Evolutionary conservation across 2,113 vertebrate species (phyloP).

Genomic region (Apodemus speciosus): DNA sequence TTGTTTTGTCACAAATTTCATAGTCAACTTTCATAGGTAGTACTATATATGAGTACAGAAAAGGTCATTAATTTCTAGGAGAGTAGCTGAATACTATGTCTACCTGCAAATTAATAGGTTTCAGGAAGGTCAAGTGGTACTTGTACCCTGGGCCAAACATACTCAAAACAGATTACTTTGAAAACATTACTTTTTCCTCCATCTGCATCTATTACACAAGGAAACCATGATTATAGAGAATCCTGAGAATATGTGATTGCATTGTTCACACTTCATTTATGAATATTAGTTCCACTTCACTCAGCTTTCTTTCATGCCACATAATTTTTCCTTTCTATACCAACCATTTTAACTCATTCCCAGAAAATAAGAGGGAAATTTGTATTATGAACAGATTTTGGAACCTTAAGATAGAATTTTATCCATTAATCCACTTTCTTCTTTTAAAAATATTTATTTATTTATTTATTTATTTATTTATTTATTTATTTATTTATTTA

Average conservation of each 20-base stretch:
- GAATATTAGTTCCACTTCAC: neutral
- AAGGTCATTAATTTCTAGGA: neutral
- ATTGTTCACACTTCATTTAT: neutral
- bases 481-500: too few relatives aligned
- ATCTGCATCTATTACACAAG: constrained; percentile 34
- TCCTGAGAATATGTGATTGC: neutral
- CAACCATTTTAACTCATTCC: constrained; percentile 29
- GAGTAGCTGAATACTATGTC: neutral
- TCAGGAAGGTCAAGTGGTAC: neutral
- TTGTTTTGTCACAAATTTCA: neutral
- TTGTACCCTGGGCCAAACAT: neutral
- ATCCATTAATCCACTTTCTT: neutral
- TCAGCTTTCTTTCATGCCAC: neutral
- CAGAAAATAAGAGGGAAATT: constrained; percentile 28
- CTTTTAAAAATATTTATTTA: too few relatives aligned
- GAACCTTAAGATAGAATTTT: neutral
- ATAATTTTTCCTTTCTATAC: constrained; percentile 6
- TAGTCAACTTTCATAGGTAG: neutral
- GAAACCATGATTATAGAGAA: constrained; percentile 17
- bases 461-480: too few relatives aligned
- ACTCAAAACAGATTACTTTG: constrained; percentile 26
- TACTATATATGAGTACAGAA: neutral
- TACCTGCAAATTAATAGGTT: neutral
- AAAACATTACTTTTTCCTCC: neutral
- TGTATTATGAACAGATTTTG: constrained; percentile 15